These are phyloP conservation scores for Rhinoraja longicauda DNA, from an alignment of 2,797 vertebrate genomes.

Conservation along the genomic window DNA sequence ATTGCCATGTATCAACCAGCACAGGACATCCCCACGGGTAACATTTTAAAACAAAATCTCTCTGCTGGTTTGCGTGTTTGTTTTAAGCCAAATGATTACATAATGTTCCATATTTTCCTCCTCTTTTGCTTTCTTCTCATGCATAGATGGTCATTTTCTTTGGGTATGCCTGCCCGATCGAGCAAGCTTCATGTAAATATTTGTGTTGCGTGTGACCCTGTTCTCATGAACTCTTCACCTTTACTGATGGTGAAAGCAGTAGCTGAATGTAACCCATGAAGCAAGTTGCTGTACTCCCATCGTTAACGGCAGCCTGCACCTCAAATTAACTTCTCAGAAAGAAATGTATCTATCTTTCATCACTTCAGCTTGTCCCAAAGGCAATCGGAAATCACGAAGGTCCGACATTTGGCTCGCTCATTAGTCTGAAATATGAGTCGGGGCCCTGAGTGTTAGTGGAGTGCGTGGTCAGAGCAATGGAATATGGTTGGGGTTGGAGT, in stretches of 20 bases:
- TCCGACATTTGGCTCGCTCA: too few relatives aligned
- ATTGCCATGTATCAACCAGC: conserved; percentile 19
- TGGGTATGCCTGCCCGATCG: not conserved
- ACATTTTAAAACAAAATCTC: not conserved
- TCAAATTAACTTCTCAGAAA: not conserved
- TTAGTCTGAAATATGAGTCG: too few relatives aligned
- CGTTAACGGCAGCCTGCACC: too few relatives aligned
- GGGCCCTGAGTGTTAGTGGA: too few relatives aligned
- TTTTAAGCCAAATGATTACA: not conserved
- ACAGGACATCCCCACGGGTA: not conserved
- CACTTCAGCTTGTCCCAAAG: not conserved
- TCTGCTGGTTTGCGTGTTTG: not conserved
- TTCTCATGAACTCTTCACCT: not conserved
- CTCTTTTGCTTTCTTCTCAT: not conserved
- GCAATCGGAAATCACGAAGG: too few relatives aligned
- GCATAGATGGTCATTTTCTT: not conserved
- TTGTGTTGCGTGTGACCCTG: not conserved
- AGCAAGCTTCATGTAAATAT: too few relatives aligned
- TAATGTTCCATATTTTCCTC: not conserved
- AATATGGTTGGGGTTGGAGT: too few relatives aligned
- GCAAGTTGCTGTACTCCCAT: not conserved
- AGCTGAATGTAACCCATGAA: not conserved
- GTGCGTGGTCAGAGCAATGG: too few relatives aligned
- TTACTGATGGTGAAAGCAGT: not conserved
- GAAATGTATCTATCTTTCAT: not conserved